Evolutionary conservation across 2,797 vertebrate genomes (phyloP).

Genomic region (Sylvia borin): DNA sequence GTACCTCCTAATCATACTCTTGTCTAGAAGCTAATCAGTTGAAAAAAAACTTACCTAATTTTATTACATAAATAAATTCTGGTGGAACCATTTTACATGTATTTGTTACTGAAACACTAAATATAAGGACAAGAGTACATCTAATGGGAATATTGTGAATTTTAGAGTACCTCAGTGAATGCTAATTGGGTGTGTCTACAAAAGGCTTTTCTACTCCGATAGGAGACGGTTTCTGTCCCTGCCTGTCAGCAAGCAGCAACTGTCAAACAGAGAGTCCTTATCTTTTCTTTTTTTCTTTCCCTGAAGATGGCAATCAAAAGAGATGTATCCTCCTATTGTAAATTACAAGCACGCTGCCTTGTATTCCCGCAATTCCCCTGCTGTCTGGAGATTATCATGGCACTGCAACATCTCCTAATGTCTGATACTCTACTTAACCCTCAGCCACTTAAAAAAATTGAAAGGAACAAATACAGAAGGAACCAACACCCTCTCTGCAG

Average conservation of each 20-base stretch:
- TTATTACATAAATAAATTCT: background rate
- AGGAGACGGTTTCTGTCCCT: background rate
- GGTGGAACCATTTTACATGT: background rate
- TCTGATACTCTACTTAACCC: slow-evolving; percentile 41
- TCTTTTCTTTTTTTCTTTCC: background rate
- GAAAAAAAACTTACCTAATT: background rate
- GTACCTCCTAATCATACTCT: background rate
- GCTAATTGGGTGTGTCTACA: background rate
- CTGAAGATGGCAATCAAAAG: background rate
- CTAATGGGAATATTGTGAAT: background rate
- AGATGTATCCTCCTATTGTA: background rate
- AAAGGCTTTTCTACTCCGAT: background rate
- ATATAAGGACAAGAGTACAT: background rate
- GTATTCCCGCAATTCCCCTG: background rate
- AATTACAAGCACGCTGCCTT: slow-evolving; percentile 14
- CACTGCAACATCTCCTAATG: background rate
- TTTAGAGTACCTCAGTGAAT: background rate
- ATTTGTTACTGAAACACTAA: background rate
- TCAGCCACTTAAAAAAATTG: background rate
- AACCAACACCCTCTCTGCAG: background rate
- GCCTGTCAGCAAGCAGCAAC: background rate
- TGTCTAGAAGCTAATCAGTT: slow-evolving; percentile 3
- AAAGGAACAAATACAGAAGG: background rate
- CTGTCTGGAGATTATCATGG: background rate
- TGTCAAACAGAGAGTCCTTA: background rate